A percentile compares a stretch with the other conserved stretches of the same genome.
These are phyloP conservation scores for Sarcophilus harrisii DNA, from an alignment of 2,797 vertebrate species.

Conservation along the genomic window DNA sequence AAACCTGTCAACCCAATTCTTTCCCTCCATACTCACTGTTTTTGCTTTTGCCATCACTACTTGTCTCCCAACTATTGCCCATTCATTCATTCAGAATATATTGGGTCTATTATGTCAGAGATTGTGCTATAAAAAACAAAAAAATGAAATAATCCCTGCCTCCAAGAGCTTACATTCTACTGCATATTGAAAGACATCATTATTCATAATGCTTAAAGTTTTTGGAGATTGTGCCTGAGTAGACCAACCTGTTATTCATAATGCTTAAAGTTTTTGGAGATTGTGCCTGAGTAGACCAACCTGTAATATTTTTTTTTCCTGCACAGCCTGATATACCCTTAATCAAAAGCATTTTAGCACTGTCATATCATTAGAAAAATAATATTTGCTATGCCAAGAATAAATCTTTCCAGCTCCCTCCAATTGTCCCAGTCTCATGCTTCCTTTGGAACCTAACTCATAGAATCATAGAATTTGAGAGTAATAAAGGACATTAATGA, in stretches of 20 bases:
- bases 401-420: not conserved
- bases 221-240: not conserved
- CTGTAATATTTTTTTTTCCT: conserved; percentile 32
- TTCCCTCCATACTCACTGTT: not conserved
- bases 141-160: not conserved
- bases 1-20: not conserved
- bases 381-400: not conserved
- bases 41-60: not conserved
- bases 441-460: not conserved
- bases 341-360: not conserved
- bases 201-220: not conserved
- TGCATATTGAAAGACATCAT: conserved; percentile 47
- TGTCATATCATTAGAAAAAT: not conserved
- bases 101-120: not conserved
- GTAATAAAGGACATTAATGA: not conserved
- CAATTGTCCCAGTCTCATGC: not conserved
- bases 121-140: not conserved
- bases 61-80: not conserved
- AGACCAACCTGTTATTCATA: not conserved
- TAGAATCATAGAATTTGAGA: not conserved
- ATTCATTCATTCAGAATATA: not conserved
- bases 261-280: not conserved
- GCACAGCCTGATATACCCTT: not conserved
- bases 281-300: not conserved
- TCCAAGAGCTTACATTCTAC: not conserved